Evolutionary conservation across 2,797 vertebrate genomes (phyloP), one percentile per base, ranked within the genome.

Genomic region (Eulemur albifrons): DNA sequence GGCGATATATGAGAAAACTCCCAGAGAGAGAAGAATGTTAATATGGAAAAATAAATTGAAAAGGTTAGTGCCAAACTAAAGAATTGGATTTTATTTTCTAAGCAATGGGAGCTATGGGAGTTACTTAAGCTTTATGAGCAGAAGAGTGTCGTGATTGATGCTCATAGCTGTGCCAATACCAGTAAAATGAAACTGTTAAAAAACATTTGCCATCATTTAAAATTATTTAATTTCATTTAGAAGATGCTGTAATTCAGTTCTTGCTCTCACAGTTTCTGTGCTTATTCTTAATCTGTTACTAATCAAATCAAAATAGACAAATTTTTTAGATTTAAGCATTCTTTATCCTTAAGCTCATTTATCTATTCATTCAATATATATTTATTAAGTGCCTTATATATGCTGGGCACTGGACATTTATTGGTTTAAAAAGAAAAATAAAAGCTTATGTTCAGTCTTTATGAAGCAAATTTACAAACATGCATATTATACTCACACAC

Each of bases 211-310:
- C 61, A 94, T 81, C 27, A 85, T 85, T 96, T 88, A 45, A 92
- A 89, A 81, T 59, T 75, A 91, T 88, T 96, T 96, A 43, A 97
- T 95, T 85, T 93, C 67, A 94, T 43, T 80, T 43, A 92, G 48
- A n/a, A 93, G 59, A 87, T 86, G 13, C 35, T 72, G 0, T 93
- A 90, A 90, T 84, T 96, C 54, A 73, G 32, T 76, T 91, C 27
- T 14, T 92, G 38, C 27, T 87, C 40, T 77, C 52, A 89, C 48
- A 83, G 11, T 84, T 90, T 87, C 81, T 84, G 18, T 88, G 40
- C 48, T 76, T 90, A 81, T 88, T 94, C 80, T 72, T 76, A 87
- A 73, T 30, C 38, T 45, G 27, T 52, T 69, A 25, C 17, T 59
- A 96, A 48, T 76, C 76, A 92, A 92, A 93, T 93, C 57, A 94